Conservation (phyloP, 2,888 invertebrate genomes). For the Clivina fossor region DNA sequence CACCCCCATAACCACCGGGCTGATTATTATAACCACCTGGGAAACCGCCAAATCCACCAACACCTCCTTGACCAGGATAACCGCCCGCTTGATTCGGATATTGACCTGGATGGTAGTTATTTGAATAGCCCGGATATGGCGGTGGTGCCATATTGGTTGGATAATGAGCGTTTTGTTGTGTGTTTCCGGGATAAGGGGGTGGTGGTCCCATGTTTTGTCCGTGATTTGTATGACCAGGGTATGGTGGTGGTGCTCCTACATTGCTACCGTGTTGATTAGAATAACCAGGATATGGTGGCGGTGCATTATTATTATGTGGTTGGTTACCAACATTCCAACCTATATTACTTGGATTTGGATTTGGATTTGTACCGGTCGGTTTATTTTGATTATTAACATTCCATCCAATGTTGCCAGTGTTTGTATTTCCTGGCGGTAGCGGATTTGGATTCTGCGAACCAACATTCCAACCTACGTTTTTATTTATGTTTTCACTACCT, state of each 20-base stretch:
- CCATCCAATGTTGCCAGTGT: slow-evolving; percentile 29
- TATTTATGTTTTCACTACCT: slow-evolving; percentile 21
- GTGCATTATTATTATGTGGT: slow-evolving; percentile 5
- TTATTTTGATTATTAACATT: slow-evolving; percentile 31
- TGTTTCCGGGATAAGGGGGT: slow-evolving; percentile 27
- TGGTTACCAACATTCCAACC: slow-evolving; percentile 13
- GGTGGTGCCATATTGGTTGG: slow-evolving; percentile 3
- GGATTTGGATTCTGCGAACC: slow-evolving; percentile 18
- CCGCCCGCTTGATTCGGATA: slow-evolving; percentile 34
- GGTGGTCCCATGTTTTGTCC: slow-evolving; percentile 19
- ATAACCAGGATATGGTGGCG: slow-evolving; percentile 25
- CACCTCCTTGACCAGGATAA: slow-evolving; percentile 31
- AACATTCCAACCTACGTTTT: slow-evolving; percentile 37
- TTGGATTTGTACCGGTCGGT: slow-evolving; percentile 12
- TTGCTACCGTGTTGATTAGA: neutral
- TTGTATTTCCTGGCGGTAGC: slow-evolving; percentile 15
- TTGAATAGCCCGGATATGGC: slow-evolving; percentile 11
- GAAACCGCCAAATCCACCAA: slow-evolving; percentile 6
- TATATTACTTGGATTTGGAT: slow-evolving; percentile 12
- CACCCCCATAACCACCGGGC: slow-evolving; percentile 33
- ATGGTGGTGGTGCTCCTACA: slow-evolving; percentile 10
- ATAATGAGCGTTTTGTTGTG: slow-evolving; percentile 31
- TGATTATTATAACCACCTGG: slow-evolving; percentile 5
- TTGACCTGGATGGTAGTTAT: slow-evolving; percentile 10
- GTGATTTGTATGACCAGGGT: slow-evolving; percentile 8